A percentile compares a stretch with the other conserved stretches of the same genome.
phyloP scores from a whole-genome alignment of 2,888 invertebrate species.

The Balanococcus diminutus region DNA sequence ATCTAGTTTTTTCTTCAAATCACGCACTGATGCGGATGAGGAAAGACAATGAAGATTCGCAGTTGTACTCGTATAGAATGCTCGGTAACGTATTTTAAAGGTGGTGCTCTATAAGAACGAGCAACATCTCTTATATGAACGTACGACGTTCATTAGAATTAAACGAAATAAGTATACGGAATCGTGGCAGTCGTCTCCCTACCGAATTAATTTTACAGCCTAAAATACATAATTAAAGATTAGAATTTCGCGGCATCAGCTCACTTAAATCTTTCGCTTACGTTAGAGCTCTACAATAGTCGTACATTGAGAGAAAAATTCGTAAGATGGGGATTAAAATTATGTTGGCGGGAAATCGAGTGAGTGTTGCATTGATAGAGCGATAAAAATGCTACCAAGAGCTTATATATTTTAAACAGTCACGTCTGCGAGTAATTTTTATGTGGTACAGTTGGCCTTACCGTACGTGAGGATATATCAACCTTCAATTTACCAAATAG shows the following conservation, averaged over 20 bases:
- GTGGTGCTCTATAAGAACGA: background rate
- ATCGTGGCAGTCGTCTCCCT: background rate
- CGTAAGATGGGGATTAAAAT: background rate
- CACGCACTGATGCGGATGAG: background rate
- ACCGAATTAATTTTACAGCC: background rate
- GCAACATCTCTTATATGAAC: background rate
- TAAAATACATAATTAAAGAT: background rate
- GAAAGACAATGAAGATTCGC: background rate
- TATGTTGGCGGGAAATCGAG: background rate
- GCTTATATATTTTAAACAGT: slow-evolving; percentile 12
- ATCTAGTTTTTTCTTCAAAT: background rate
- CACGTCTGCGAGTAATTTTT: slow-evolving; percentile 11
- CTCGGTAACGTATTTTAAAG: background rate
- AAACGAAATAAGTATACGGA: background rate
- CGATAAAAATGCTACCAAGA: slow-evolving; percentile 1
- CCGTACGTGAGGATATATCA: slow-evolving; percentile 32
- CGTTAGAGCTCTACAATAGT: background rate
- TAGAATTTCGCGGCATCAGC: background rate
- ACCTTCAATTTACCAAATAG: slow-evolving; percentile 9
- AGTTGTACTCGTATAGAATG: background rate
- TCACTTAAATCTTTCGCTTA: background rate
- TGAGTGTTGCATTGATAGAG: background rate
- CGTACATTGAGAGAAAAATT: background rate
- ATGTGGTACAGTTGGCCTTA: background rate
- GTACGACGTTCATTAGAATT: background rate